phyloP scores from a whole-genome alignment of 2,113 vertebrate species.

The Brachypteracias leptosomus region DNA sequence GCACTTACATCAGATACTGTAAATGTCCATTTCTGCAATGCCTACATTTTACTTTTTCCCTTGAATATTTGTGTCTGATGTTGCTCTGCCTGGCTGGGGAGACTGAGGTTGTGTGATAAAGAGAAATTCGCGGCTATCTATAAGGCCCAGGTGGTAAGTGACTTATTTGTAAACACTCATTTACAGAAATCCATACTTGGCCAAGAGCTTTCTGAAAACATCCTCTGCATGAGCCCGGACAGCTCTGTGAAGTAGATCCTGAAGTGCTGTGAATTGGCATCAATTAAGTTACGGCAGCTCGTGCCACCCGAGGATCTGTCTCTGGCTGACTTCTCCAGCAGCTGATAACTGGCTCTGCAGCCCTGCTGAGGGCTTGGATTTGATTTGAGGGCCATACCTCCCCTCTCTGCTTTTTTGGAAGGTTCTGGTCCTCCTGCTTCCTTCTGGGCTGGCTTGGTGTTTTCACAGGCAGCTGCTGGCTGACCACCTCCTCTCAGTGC shows the following conservation, averaged over 20 bases:
- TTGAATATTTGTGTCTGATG: background rate
- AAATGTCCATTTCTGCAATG: background rate
- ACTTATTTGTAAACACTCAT: background rate
- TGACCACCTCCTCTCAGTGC: rapidly evolving
- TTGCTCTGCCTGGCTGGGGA: background rate
- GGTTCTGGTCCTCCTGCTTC: background rate
- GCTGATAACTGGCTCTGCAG: rapidly evolving
- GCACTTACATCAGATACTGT: background rate
- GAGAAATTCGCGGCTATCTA: background rate
- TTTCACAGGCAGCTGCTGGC: background rate
- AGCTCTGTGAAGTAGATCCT: background rate
- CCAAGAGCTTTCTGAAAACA: background rate
- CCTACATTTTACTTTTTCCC: background rate
- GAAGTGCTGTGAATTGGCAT: background rate
- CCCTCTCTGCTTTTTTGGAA: background rate
- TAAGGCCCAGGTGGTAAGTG: background rate
- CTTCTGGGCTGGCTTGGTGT: background rate
- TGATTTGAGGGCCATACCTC: background rate
- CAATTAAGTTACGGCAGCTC: rapidly evolving
- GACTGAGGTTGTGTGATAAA: background rate
- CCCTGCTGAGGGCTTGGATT: background rate
- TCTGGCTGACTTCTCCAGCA: background rate
- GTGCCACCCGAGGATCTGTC: background rate
- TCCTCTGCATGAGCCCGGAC: background rate
- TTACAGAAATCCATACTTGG: background rate